Percentiles rank a stretch among this genome's conserved stretches.
Evolutionary conservation across 2,888 invertebrate species (phyloP).

Genomic region (Deroplatys truncata): DNA sequence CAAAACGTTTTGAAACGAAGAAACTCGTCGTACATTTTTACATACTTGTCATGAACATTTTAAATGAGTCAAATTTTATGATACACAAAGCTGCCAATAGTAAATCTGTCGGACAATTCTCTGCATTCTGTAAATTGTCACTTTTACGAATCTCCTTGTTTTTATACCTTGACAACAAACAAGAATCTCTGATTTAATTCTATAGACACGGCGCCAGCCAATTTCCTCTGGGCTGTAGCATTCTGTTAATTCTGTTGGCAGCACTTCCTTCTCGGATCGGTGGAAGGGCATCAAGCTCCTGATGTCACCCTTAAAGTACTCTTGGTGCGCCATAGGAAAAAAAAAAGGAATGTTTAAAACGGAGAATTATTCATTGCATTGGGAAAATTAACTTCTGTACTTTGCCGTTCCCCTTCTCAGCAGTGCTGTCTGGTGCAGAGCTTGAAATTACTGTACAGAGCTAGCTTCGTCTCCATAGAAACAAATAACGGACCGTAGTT

Average conservation of each 20-base stretch:
- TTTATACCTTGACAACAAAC: no score
- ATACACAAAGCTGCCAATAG: no score
- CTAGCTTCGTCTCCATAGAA: slow-evolving; percentile 23
- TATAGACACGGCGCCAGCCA: background rate
- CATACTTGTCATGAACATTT: no score
- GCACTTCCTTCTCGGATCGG: background rate
- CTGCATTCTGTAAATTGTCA: no score
- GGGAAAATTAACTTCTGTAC: slow-evolving; percentile 43
- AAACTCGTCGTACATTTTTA: no score
- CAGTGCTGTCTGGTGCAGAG: slow-evolving; percentile 42
- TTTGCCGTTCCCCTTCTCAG: background rate
- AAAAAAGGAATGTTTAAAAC: background rate
- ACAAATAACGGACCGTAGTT: slow-evolving; percentile 22
- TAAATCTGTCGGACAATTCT: no score
- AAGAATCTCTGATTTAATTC: background rate
- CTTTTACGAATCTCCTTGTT: no score
- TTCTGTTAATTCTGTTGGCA: background rate
- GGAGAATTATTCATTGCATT: slow-evolving; percentile 44
- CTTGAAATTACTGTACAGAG: slow-evolving; percentile 39
- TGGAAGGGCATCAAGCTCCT: background rate
- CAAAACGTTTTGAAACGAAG: no score
- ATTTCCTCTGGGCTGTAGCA: background rate
- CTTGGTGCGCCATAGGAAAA: background rate
- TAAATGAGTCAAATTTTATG: no score
- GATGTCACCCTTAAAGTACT: background rate